Evolutionary conservation across 1,140 invertebrate species (phyloP).

Genomic region (Globodera ellingtonae): DNA sequence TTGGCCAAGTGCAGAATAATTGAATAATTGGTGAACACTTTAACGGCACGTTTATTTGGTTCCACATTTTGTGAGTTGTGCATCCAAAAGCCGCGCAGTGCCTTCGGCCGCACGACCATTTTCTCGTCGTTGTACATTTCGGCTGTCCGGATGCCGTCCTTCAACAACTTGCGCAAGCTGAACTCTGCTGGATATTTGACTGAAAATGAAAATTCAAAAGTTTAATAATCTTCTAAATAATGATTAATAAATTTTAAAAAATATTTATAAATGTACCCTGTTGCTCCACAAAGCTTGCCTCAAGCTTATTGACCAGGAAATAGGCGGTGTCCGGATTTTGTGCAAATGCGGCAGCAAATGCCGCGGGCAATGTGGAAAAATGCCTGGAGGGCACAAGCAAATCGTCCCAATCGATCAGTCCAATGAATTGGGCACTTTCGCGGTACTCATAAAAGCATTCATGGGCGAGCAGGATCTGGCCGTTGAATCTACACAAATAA

Average conservation of each 20-base stretch:
- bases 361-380: constrained; percentile 9
- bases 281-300: constrained; percentile 36
- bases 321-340: constrained; percentile 20
- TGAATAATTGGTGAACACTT: constrained; percentile 33
- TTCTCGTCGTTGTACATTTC: constrained; percentile 41
- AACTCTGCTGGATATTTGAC: constrained; percentile 22
- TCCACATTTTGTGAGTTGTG: constrained; percentile 22
- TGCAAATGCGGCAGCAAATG: constrained; percentile 25
- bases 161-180: constrained; percentile 20
- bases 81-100: constrained; percentile 36
- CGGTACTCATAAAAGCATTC: constrained; percentile 47
- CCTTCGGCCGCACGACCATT: constrained; percentile 37
- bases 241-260: background rate
- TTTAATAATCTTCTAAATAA: constrained; percentile 7
- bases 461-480: constrained; percentile 29
- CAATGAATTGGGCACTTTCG: constrained; percentile 48
- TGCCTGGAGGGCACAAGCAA: constrained; percentile 29
- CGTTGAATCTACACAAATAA: constrained; percentile 16
- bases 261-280: background rate
- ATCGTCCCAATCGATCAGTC: constrained; percentile 49
- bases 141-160: constrained; percentile 8
- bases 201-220: background rate
- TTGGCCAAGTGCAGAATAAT: constrained; percentile 31
- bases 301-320: constrained; percentile 37
- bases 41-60: background rate